Base-by-base conservation (phyloP, 1,140 invertebrate genomes). In the Augochlora pura region DNA sequence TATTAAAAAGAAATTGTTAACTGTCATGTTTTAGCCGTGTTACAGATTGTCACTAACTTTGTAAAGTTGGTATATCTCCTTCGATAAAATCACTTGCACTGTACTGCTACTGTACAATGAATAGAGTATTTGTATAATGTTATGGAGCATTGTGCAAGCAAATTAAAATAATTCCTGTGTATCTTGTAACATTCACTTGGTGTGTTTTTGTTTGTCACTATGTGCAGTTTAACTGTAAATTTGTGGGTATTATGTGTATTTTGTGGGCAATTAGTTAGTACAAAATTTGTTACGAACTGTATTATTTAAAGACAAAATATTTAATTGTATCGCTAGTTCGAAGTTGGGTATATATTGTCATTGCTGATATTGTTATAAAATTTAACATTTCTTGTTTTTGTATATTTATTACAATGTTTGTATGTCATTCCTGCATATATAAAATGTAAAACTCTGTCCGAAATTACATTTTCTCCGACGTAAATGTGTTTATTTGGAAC, bases 371-470 rank as follows among this genome's bases (percentile, higher is more conserved):
- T 71, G 32, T 32, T 74, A 52, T 68, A 23, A 73, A 80, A 64
- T 82, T 85, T 70, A 63, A 72, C 52, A 66, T 78, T 82, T 76
- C 77, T 59, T 39, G 70, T 82, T 52, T 82, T 81, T 87, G 49
- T 83, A 83, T 42, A 81, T 83, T 85, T 78, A 77, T 57, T 78
- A 86, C 85, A 54, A 77, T 83, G 52, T 81, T 79, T 74, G 60
- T 81, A 73, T 83, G 68, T 86, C 77, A 86, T 82, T 87, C 81
- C 77, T 88, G 77, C 69, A 84, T 87, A 67, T 87, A 84, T 69
- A 86, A 87, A 82, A 76, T 75, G 39, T 63, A 64, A 52, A 76
- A 70, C 49, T 16, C 57, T 63, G 25, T 70, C 42, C n/a, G 38
- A 74, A 74, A 39, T 65, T 67, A 70, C 38, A 63, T 67, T 68